Evolutionary conservation across 1,140 invertebrate genomes (phyloP).

Genomic region (Drosophila tani): DNA sequence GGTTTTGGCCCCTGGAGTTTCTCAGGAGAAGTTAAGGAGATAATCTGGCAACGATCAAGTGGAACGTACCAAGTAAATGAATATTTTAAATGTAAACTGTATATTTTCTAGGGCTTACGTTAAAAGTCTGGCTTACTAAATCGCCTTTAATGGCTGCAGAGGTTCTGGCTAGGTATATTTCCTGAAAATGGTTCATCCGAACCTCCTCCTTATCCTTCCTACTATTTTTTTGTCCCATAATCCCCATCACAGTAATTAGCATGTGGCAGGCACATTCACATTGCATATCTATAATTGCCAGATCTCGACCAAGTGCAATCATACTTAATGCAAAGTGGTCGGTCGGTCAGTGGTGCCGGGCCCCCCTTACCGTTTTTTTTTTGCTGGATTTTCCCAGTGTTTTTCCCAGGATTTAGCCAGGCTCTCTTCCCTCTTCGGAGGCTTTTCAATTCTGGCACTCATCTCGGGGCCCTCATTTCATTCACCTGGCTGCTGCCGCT

Average conservation of each 20-base stretch:
- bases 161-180: neutral
- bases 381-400: neutral
- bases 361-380: neutral
- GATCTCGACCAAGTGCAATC: conserved; percentile 56
- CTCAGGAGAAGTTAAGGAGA: no score
- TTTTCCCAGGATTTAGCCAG: conserved; percentile 1
- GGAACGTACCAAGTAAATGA: no score
- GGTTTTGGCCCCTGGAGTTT: neutral
- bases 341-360: conserved; percentile 10
- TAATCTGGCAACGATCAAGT: no score
- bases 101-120: no score
- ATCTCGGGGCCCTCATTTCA: conserved; percentile 35
- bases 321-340: conserved; percentile 54
- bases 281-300: conserved; percentile 59
- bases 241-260: conserved; percentile 36
- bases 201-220: neutral
- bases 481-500: conserved; percentile 31
- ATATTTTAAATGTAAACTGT: no score
- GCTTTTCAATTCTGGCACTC: conserved; percentile 54
- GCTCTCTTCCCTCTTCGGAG: neutral
- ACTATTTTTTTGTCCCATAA: no score
- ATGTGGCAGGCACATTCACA: conserved; percentile 35
- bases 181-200: neutral
- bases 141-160: neutral
- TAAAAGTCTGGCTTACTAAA: neutral